Conservation (phyloP, 2,113 vertebrate species). For the Pelmatolapia mariae region DNA sequence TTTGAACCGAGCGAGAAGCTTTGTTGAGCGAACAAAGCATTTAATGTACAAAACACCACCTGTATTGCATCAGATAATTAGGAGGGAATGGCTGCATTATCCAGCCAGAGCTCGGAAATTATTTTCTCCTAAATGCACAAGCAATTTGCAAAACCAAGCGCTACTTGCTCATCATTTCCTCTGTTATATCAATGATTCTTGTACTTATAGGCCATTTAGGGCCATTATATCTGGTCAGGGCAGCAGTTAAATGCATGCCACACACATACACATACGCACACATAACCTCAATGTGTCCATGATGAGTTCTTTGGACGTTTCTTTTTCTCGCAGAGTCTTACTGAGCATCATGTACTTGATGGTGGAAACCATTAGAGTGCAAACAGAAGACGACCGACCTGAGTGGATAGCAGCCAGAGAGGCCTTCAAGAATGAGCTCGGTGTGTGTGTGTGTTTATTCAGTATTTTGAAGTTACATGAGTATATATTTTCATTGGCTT, state of each 20-base stretch:
- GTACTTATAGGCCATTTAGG: neutral
- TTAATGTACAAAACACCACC: slow-evolving; percentile 6
- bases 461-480: neutral
- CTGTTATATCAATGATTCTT: neutral
- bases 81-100: neutral
- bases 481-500: neutral
- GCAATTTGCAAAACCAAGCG: neutral
- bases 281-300: neutral
- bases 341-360: slow-evolving; percentile 95
- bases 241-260: neutral
- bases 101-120: neutral
- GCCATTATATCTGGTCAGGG: neutral
- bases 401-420: slow-evolving; percentile 83
- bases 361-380: slow-evolving; percentile 88
- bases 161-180: neutral
- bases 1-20: neutral
- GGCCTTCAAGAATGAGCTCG: slow-evolving; percentile 85
- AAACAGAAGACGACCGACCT: slow-evolving; percentile 74
- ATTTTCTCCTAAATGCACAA: neutral
- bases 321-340: slow-evolving; percentile 77
- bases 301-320: neutral
- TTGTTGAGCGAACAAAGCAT: slow-evolving; percentile 9
- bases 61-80: neutral
- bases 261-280: neutral
- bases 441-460: slow-evolving; percentile 56